These are phyloP conservation scores for Pionites leucogaster DNA, from an alignment of 2,113 vertebrate species.

Conservation along the genomic window DNA sequence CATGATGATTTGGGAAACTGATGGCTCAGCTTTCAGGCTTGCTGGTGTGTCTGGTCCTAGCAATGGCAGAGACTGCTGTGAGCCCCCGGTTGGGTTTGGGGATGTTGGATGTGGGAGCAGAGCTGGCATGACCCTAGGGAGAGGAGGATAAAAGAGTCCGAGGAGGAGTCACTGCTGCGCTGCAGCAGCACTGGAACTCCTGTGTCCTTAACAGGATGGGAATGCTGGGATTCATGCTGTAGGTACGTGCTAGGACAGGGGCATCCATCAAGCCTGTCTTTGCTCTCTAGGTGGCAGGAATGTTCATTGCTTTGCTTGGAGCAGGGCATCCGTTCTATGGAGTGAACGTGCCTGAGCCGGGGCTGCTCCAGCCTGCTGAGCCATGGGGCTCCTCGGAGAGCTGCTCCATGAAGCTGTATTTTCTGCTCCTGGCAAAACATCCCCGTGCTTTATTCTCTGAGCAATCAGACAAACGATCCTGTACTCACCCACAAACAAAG, in stretches of 20 bases:
- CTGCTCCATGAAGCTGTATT: neutral
- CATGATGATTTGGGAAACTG: accelerated
- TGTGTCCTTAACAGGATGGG: neutral
- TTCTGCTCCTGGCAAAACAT: neutral
- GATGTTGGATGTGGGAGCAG: neutral
- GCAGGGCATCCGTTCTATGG: neutral
- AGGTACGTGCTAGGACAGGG: neutral
- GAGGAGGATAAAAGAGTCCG: neutral
- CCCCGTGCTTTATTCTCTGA: neutral
- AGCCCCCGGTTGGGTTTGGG: accelerated
- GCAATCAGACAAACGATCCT: neutral
- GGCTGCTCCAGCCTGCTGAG: neutral
- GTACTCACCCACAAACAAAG: neutral
- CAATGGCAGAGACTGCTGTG: neutral
- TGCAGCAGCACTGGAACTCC: neutral
- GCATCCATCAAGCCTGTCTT: neutral
- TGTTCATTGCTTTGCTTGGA: neutral
- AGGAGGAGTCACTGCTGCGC: accelerated
- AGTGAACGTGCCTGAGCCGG: accelerated
- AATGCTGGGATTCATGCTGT: neutral
- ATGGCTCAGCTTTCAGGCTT: neutral
- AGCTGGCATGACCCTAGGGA: neutral
- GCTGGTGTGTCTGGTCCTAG: neutral
- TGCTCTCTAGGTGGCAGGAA: neutral
- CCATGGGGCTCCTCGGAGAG: neutral